Evolutionary conservation across 2,113 vertebrate species (phyloP).

Genomic region (Saguinus midas): DNA sequence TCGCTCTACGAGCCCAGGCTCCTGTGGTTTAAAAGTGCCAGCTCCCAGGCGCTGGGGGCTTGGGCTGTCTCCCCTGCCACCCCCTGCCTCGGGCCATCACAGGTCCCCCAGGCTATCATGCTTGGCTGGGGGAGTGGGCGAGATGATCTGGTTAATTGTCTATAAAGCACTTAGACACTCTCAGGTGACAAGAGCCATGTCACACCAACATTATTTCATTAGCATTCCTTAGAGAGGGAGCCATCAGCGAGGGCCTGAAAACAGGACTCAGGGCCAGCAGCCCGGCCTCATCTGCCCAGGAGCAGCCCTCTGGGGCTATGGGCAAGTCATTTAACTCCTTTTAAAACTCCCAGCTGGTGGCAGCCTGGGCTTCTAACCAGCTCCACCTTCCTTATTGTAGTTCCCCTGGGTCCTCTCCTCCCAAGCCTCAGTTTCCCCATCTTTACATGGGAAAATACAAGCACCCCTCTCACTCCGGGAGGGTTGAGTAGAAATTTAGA

Average conservation of each 20-base stretch:
- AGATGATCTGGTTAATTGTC: slow-evolving; percentile 67
- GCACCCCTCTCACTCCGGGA: fast-evolving
- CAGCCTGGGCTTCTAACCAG: neutral
- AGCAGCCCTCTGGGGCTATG: neutral
- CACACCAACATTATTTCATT: slow-evolving; percentile 67
- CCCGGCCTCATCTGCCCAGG: neutral
- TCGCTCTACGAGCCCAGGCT: neutral
- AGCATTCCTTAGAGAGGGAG: slow-evolving; percentile 34
- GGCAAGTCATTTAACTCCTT: slow-evolving; percentile 42
- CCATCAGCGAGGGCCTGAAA: slow-evolving; percentile 30
- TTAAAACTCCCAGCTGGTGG: neutral
- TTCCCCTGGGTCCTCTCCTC: fast-evolving
- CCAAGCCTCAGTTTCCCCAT: neutral
- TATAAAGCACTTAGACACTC: slow-evolving; percentile 76
- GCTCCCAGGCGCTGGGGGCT: fast-evolving
- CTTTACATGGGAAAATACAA: fast-evolving
- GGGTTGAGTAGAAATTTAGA: fast-evolving
- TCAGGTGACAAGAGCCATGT: slow-evolving; percentile 68
- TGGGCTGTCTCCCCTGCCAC: fast-evolving
- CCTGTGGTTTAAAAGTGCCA: neutral
- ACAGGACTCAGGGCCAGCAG: neutral
- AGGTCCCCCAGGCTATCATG: neutral
- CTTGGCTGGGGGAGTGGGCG: neutral
- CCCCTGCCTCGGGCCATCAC: neutral
- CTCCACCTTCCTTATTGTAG: fast-evolving